Percentiles rank a stretch among this genome's conserved stretches.
Conservation (phyloP, 2,113 vertebrate species). For the Connochaetes taurinus region DNA sequence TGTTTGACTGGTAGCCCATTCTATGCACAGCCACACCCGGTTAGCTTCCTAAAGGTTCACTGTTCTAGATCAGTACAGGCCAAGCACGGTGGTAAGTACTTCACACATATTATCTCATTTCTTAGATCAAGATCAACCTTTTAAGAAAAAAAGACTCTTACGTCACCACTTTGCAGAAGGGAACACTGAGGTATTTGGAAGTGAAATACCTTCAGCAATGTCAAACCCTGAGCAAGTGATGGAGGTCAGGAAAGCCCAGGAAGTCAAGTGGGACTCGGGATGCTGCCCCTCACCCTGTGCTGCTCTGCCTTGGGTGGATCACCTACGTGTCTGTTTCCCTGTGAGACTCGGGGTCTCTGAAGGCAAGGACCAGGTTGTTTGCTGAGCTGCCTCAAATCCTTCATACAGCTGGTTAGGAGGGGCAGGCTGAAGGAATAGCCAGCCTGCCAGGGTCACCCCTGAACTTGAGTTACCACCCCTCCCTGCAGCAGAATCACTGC, state of each 20-base stretch:
- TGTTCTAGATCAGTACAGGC: neutral
- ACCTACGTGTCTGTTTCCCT: neutral
- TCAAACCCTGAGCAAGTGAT: neutral
- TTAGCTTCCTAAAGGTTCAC: neutral
- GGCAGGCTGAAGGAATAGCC: neutral
- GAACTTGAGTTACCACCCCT: neutral
- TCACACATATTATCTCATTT: neutral
- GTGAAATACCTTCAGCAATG: neutral
- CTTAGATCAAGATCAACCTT: neutral
- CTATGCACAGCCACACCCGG: too few relatives aligned
- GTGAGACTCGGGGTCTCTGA: neutral
- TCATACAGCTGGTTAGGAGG: neutral
- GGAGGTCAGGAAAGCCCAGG: neutral
- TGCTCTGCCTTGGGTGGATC: neutral
- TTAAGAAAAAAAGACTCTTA: neutral
- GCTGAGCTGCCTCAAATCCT: neutral
- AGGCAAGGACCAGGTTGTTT: neutral
- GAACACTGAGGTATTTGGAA: neutral
- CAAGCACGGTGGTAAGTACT: neutral
- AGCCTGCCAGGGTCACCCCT: neutral
- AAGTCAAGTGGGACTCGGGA: neutral
- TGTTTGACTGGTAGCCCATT: neutral
- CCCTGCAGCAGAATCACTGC: neutral
- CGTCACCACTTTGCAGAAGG: neutral
- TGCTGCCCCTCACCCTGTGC: neutral